These are phyloP conservation scores for Rhadinocentrus ornatus DNA, from an alignment of 2,797 vertebrate species.

Conservation along the genomic window DNA sequence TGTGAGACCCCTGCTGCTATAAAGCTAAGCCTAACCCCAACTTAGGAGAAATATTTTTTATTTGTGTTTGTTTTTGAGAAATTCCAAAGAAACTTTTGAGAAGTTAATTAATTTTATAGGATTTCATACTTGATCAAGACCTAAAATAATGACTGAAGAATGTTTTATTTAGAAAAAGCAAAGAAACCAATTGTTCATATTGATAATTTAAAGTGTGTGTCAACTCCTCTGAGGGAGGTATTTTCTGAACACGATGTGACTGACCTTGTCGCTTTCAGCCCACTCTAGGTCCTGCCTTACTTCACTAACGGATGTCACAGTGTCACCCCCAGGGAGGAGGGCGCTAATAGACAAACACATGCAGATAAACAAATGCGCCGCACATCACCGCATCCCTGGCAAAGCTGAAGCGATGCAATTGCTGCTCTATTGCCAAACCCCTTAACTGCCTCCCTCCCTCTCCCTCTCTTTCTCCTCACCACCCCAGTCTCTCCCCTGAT, in stretches of 20 bases:
- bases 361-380: constrained; percentile 34
- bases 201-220: constrained; percentile 57
- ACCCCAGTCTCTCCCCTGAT: constrained; percentile 83
- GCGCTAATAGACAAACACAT: constrained; percentile 33
- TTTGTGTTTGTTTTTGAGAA: background rate
- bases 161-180: background rate
- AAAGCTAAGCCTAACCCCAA: background rate
- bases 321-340: constrained; percentile 62
- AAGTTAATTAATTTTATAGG: background rate
- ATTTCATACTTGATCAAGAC: background rate
- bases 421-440: constrained; percentile 69
- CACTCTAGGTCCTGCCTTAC: constrained; percentile 55
- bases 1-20: too few species aligned
- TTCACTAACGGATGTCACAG: constrained; percentile 72
- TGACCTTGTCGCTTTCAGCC: constrained; percentile 71
- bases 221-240: constrained; percentile 57
- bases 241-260: constrained; percentile 70
- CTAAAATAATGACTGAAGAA: background rate
- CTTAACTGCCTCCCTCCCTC: constrained; percentile 58
- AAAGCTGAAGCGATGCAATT: constrained; percentile 68
- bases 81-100: background rate
- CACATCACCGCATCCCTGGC: constrained; percentile 63
- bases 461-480: constrained; percentile 50
- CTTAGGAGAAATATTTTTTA: background rate
- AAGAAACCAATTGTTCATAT: background rate